Percentiles rank a stretch among this genome's conserved stretches.
Conservation (phyloP, 2,888 invertebrate genomes). For the Amphiduros pacificus region DNA sequence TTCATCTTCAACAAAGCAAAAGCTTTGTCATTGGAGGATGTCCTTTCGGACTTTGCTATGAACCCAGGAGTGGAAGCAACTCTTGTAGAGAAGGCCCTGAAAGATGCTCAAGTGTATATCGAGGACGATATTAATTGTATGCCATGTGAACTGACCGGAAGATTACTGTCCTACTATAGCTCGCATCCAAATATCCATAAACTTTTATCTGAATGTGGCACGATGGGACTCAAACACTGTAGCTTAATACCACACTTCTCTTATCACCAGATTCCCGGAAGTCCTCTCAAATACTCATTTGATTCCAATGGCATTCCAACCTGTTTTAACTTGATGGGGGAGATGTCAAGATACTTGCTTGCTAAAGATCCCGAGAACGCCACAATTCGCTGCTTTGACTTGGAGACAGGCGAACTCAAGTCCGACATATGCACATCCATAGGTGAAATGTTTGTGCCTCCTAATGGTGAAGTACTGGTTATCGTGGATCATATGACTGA, state of each 20-base stretch:
- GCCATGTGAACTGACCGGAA: constrained; percentile 53
- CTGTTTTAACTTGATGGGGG: constrained; percentile 36
- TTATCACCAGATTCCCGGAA: constrained; percentile 51
- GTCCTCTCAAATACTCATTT: constrained; percentile 47
- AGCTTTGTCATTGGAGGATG: constrained; percentile 51
- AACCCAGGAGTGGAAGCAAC: constrained; percentile 48
- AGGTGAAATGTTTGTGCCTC: constrained; percentile 50
- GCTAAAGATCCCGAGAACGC: constrained; percentile 43
- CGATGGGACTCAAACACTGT: constrained; percentile 45
- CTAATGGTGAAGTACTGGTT: constrained; percentile 41
- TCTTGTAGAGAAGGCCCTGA: constrained; percentile 48
- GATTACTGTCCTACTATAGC: constrained; percentile 51
- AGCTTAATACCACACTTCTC: constrained; percentile 54
- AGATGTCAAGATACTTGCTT: constrained; percentile 39
- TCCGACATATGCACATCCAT: constrained; percentile 45
- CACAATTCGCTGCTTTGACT: constrained; percentile 41
- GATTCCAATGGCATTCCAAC: constrained; percentile 29
- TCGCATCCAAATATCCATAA: constrained; percentile 47
- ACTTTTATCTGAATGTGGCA: constrained; percentile 53
- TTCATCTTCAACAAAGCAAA: constrained; percentile 57
- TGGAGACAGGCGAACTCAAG: constrained; percentile 43
- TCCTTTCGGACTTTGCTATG: constrained; percentile 50
- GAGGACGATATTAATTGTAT: constrained; percentile 47
- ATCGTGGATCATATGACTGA: constrained; percentile 51
- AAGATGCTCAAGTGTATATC: constrained; percentile 45